Conservation (phyloP, 2,113 vertebrate species). For the Prietella phreatophila region DNA sequence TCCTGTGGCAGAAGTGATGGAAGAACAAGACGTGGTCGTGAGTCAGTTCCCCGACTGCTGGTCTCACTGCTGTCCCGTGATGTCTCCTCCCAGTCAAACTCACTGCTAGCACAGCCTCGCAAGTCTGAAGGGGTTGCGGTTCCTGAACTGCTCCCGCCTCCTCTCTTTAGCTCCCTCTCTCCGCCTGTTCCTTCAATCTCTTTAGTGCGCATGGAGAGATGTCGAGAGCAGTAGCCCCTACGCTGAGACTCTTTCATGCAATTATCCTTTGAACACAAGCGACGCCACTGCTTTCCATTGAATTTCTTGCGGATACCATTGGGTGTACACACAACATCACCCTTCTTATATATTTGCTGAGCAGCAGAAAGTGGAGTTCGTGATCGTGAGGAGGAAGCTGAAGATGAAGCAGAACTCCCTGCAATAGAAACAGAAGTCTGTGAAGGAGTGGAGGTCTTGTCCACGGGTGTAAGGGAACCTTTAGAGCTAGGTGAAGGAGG, state of each 20-base stretch:
- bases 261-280: slow-evolving; percentile 87
- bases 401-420: slow-evolving; percentile 64
- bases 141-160: slow-evolving; percentile 75
- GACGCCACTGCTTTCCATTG: slow-evolving; percentile 93
- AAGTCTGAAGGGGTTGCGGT: slow-evolving; percentile 75
- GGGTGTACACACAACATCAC: slow-evolving; percentile 88
- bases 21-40: slow-evolving; percentile 76
- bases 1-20: slow-evolving; percentile 74
- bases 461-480: slow-evolving; percentile 56
- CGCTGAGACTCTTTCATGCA: slow-evolving; percentile 94
- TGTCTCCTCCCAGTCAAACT: slow-evolving; percentile 89
- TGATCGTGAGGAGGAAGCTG: slow-evolving; percentile 74
- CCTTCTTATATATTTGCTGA: slow-evolving; percentile 91
- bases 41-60: slow-evolving; percentile 78
- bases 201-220: slow-evolving; percentile 91
- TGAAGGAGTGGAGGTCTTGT: slow-evolving; percentile 57
- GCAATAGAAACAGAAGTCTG: slow-evolving; percentile 64
- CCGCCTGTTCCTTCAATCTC: slow-evolving; percentile 82
- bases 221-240: slow-evolving; percentile 87
- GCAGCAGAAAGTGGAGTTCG: slow-evolving; percentile 80
- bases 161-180: slow-evolving; percentile 67
- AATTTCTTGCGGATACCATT: slow-evolving; percentile 93
- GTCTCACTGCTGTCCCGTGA: slow-evolving; percentile 84
- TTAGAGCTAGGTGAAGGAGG: slow-evolving; percentile 60
- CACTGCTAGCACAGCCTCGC: slow-evolving; percentile 75